phyloP scores from a whole-genome alignment of 2,797 vertebrate genomes.

The Dicrostonyx torquatus region DNA sequence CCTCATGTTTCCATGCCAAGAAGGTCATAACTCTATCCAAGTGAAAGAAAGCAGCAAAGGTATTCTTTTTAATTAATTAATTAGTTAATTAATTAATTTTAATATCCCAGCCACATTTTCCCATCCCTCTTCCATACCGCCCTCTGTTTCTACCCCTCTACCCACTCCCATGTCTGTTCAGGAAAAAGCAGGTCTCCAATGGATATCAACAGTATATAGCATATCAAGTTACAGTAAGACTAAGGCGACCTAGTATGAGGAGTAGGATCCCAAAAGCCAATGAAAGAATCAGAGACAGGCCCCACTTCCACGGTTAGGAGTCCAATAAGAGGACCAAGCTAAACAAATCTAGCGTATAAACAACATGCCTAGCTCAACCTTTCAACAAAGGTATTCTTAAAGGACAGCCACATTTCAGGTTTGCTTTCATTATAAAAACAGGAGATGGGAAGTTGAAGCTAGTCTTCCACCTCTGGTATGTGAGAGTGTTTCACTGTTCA shows the following conservation, averaged over 20 bases:
- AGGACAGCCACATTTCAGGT: fast-evolving
- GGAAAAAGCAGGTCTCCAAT: not conserved
- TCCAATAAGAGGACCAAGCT: not conserved
- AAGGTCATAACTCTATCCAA: not conserved
- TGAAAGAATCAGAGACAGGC: not conserved
- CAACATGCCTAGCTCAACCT: not conserved
- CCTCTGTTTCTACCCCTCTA: not conserved
- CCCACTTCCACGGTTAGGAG: not conserved
- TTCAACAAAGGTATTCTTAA: not conserved
- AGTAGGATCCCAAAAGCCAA: not conserved
- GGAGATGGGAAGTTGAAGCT: not conserved
- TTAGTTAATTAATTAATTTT: too few species aligned
- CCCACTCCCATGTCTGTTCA: not conserved
- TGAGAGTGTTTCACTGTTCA: not conserved
- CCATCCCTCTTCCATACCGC: not conserved
- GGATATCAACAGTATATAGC: not conserved
- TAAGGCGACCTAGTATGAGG: not conserved
- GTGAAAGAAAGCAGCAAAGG: not conserved
- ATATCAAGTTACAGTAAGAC: not conserved
- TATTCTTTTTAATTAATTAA: not conserved
- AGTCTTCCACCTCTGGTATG: not conserved
- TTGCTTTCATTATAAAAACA: not conserved
- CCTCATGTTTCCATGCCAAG: not conserved
- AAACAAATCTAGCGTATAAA: not conserved
- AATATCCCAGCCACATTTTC: not conserved